phyloP scores from a whole-genome alignment of 2,113 vertebrate genomes.

The Tyrannus savana region DNA sequence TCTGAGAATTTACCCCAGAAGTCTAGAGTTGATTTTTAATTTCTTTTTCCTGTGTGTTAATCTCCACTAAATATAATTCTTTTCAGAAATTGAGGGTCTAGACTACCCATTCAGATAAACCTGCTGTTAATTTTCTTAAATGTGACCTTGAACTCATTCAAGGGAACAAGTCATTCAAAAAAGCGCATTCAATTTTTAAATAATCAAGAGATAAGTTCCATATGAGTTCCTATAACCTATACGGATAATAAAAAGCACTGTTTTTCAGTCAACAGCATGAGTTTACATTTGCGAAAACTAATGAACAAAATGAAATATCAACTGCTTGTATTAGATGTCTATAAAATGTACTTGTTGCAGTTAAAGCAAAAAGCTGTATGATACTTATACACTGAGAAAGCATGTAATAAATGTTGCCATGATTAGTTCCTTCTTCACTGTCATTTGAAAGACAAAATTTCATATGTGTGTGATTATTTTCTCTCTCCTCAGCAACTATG shows the following conservation, averaged over 20 bases:
- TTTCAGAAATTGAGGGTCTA: background rate
- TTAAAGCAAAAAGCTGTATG: background rate
- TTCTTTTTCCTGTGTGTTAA: background rate
- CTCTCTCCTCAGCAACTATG: background rate
- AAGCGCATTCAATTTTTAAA: background rate
- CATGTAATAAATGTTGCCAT: background rate
- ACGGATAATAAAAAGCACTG: background rate
- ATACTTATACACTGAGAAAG: background rate
- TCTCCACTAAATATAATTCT: background rate
- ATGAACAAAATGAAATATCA: background rate
- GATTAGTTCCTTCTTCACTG: background rate
- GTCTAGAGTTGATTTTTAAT: background rate
- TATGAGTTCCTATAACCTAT: background rate
- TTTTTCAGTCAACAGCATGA: background rate
- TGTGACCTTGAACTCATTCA: background rate
- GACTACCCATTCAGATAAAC: background rate
- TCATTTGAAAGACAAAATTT: background rate
- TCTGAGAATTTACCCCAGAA: background rate
- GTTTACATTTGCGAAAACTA: background rate
- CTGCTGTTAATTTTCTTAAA: background rate
- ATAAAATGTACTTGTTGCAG: background rate
- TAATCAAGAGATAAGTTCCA: background rate
- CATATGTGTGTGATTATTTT: background rate
- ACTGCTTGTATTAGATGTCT: background rate
- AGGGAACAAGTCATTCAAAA: background rate